Percentiles rank a stretch among this genome's conserved stretches.
Evolutionary conservation across 2,888 invertebrate species (phyloP).

Genomic region (Augochlorella aurata): DNA sequence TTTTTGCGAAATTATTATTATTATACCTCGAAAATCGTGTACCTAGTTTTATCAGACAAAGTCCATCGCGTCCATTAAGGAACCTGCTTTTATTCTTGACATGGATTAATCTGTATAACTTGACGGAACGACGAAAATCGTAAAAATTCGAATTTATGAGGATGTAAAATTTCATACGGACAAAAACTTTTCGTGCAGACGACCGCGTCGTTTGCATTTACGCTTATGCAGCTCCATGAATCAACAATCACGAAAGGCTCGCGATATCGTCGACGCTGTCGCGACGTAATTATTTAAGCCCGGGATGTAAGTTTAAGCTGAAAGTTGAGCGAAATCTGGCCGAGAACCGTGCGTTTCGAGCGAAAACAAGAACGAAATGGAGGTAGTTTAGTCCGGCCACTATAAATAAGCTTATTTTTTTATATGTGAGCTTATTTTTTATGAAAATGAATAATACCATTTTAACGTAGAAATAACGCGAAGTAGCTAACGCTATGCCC

Average conservation of each 20-base stretch:
- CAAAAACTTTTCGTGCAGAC: background rate
- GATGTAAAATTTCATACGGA: background rate
- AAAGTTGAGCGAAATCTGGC: conserved; percentile 6
- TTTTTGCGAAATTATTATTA: too few relatives aligned
- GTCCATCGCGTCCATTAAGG: too few relatives aligned
- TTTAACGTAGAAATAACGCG: too few relatives aligned
- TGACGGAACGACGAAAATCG: background rate
- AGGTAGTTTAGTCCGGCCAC: background rate
- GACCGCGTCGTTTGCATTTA: background rate
- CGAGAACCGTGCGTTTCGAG: conserved; percentile 1
- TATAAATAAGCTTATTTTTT: too few relatives aligned
- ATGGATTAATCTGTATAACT: background rate
- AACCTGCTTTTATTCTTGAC: background rate
- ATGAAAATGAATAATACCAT: too few relatives aligned
- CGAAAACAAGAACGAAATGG: conserved; percentile 11
- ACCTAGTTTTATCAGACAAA: too few relatives aligned
- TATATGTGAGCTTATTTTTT: too few relatives aligned
- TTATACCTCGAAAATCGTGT: too few relatives aligned
- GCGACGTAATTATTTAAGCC: conserved; percentile 16
- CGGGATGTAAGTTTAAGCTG: background rate
- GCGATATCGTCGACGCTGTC: background rate
- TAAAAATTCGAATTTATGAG: background rate
- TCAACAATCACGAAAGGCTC: conserved; percentile 20
- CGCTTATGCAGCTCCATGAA: background rate
- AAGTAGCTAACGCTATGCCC: too few relatives aligned